Percentiles rank a stretch among this genome's conserved stretches.
phyloP scores from a whole-genome alignment of 2,113 vertebrate species.

The Lynx canadensis region DNA sequence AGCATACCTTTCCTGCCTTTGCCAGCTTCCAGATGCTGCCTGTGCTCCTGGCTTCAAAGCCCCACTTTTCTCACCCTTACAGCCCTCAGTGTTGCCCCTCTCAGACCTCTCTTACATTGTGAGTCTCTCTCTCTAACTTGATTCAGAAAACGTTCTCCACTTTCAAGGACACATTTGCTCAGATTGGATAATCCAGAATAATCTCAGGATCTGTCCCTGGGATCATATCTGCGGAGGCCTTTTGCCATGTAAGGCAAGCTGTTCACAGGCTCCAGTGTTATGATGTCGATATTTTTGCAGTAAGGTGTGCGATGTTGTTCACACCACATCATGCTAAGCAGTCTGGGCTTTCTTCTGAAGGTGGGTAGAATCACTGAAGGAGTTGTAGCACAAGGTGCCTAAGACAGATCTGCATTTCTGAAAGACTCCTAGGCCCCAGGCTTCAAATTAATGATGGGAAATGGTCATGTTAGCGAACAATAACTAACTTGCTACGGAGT shows the following conservation, averaged over 20 bases:
- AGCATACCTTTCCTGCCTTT: background rate
- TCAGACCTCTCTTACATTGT: background rate
- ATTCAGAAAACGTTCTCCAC: background rate
- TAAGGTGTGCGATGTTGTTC: fast-evolving
- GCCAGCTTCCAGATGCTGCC: background rate
- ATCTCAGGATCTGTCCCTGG: background rate
- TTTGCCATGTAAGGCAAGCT: background rate
- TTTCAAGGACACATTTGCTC: background rate
- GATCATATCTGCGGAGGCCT: background rate
- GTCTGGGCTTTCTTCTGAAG: background rate
- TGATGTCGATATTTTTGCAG: background rate
- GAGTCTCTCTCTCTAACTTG: background rate
- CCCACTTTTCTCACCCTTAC: background rate
- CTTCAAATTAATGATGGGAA: background rate
- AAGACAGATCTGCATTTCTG: background rate
- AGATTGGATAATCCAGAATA: background rate
- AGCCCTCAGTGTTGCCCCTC: background rate
- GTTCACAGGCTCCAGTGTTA: background rate
- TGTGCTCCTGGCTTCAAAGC: background rate
- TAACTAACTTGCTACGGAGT: background rate
- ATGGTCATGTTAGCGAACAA: background rate
- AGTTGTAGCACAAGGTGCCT: background rate
- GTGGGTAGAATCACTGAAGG: background rate
- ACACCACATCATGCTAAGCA: background rate
- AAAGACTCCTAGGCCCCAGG: background rate